Conservation (phyloP, 2,113 vertebrate species). For the Chloropsis cyanopogon region DNA sequence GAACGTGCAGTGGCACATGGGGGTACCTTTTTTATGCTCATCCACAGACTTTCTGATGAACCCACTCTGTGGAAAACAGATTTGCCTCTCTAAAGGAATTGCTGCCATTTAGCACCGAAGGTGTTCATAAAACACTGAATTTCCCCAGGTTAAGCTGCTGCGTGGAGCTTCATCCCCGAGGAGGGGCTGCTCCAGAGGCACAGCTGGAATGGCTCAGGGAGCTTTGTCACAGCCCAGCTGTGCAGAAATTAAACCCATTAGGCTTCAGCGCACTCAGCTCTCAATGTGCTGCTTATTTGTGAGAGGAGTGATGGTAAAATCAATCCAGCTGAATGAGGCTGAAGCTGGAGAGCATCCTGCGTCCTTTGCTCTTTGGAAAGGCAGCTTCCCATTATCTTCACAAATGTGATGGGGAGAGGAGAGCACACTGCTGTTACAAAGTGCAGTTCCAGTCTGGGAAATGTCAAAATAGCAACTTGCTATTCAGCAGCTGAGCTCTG, state of each 20-base stretch:
- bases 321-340: slow-evolving; percentile 5
- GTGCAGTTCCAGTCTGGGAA: not conserved
- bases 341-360: not conserved
- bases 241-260: slow-evolving; percentile 42
- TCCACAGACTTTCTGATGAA: not conserved
- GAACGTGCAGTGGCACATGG: not conserved
- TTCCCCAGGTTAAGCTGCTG: not conserved
- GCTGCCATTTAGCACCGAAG: not conserved
- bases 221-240: slow-evolving; percentile 25
- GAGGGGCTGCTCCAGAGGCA: not conserved
- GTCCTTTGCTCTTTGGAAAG: not conserved
- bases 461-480: not conserved
- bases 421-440: not conserved
- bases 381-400: not conserved
- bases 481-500: not conserved
- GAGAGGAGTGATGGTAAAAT: not conserved
- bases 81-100: not conserved
- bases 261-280: not conserved
- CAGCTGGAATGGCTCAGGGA: slow-evolving; percentile 28
- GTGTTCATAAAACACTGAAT: not conserved
- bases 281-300: slow-evolving; percentile 13
- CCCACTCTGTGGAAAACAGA: not conserved
- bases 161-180: not conserved
- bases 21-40: not conserved
- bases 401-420: not conserved